These are phyloP conservation scores for Ardeotis arabs DNA, from an alignment of 2,113 vertebrate species.

Conservation along the genomic window DNA sequence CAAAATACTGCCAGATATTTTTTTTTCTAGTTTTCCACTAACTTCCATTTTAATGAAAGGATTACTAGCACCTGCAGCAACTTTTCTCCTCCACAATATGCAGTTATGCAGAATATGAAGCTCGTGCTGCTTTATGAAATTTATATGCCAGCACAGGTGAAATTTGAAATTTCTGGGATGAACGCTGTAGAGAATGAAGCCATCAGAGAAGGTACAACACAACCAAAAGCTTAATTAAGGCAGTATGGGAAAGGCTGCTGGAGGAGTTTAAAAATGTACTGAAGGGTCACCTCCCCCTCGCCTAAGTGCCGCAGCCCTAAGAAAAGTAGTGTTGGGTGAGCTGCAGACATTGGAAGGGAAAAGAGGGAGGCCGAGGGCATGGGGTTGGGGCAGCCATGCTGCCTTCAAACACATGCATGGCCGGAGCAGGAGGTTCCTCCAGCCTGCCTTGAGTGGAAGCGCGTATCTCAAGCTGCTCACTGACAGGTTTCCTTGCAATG, in stretches of 20 bases:
- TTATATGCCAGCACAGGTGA: background rate
- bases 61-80: background rate
- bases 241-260: background rate
- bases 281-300: background rate
- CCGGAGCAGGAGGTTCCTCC: accelerated
- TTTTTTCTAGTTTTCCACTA: background rate
- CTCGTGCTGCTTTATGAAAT: background rate
- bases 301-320: accelerated
- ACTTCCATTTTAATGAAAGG: background rate
- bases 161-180: background rate
- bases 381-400: background rate
- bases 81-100: background rate
- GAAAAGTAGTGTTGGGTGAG: accelerated
- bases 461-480: accelerated
- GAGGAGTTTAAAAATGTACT: background rate
- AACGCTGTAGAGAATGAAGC: background rate
- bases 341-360: too few relatives aligned
- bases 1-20: background rate
- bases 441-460: accelerated
- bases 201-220: background rate
- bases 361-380: accelerated
- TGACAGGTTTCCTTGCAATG: accelerated
- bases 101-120: background rate
- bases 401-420: background rate
- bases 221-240: background rate